Base-by-base conservation (phyloP, 2,888 invertebrate species). In the Lysandra coridon region DNA sequence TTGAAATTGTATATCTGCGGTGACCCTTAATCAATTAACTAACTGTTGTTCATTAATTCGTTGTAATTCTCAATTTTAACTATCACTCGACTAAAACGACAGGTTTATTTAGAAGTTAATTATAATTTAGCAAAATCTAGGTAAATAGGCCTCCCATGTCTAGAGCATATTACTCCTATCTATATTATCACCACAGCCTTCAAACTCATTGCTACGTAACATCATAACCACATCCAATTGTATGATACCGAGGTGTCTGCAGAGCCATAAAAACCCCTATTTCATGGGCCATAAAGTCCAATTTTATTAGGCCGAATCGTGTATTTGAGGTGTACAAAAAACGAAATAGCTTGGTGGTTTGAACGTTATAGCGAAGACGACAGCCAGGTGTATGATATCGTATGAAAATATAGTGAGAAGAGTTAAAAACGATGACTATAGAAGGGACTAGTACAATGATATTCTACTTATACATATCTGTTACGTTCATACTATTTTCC, bases 211-310 rank as follows among this genome's bases (percentile, higher is more conserved):
- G 76, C 53, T 57, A 76, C 76, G 76, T 57, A 53, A 76, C 57
- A 75, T 40, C 79, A 80, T 80, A 80, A 81, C 84, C 87, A 86
- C 88, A 87, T 85, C 86, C 92, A 92, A 89, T 92, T 89, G 84
- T 86, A 88, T 87, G 91, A 86, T 86, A 81, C 82, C 82, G 92
- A 92, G 92, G 92, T 91, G 89, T 84, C 85, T 79, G 83, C 84
- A 78, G 53, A 6, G 53, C 23, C 57, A 53, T 76, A 53, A 76
- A 75, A 53, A 33, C 3, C 37, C 57, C 33, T 76, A 76, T 76
- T 76, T 57, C 57, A 57, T 49, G 12, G 14, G 6, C 53, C 14
- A 57, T 76, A 76, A 57, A 53, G 57, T 57, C 33, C 57, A 76
- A 49, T 57, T 57, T 76, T 76, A 76, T 57, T 76, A 7, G 14